Evolutionary conservation across 2,888 invertebrate species (phyloP), one percentile per base, ranked within the genome.

Genomic region (Bibio marci): DNA sequence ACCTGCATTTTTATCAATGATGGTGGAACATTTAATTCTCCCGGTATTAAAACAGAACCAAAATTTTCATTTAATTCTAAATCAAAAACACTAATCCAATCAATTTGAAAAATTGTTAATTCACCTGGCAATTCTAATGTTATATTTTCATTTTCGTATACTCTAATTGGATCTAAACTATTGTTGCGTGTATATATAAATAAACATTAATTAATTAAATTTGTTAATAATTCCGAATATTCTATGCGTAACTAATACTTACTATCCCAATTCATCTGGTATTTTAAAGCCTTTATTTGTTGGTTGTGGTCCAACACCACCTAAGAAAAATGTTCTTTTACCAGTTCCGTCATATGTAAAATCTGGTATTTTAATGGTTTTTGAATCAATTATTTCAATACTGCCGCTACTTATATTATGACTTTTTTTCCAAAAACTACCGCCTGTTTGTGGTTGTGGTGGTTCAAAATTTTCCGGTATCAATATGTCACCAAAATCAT

Each of bases 231-330:
- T n/a, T n/a, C n/a, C n/a, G n/a, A n/a, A n/a, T n/a, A n/a, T n/a
- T n/a, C n/a, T n/a, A n/a, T n/a, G n/a, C n/a, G n/a, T n/a, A n/a
- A n/a, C n/a, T n/a, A n/a, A 4, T 11, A 73, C 86, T 79, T 63
- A 90, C 88, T 88, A 91, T 67, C 91, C 91, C 50, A 80, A 73
- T 60, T 91, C 90, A 59, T 91, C 87, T 1, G 90, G 87, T 44
- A 91, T 76, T 63, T 78, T 80, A 47, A 64, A 65, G 1, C 90
- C 91, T 50, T 80, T 77, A 33, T 79, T 71, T 11, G 79, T 80
- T 0, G 90, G 88, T 54, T 87, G 85, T 18, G 90, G 80, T 0
- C 90, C 90, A 41, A 80, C 77, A 10, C 91, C 91, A 1, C 80
- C 76, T 83, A 85, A 87, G 62, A 91, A 90, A 59, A 79, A 82